phyloP scores from a whole-genome alignment of 2,113 vertebrate species.

The Plestiodon gilberti region DNA sequence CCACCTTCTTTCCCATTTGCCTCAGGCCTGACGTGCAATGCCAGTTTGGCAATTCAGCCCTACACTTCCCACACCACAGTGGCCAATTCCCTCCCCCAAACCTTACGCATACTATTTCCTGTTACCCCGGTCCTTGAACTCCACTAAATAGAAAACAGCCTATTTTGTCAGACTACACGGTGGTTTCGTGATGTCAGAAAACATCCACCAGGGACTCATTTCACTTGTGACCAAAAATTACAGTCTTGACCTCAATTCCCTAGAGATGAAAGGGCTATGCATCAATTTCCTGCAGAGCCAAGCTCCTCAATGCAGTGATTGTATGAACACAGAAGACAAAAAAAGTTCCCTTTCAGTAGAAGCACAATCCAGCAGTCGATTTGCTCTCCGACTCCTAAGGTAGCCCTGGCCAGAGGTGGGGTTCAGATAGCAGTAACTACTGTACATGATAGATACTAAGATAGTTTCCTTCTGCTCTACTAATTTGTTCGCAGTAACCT shows the following conservation, averaged over 20 bases:
- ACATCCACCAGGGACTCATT: constrained; percentile 27
- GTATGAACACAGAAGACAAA: constrained; percentile 39
- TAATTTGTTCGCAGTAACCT: neutral
- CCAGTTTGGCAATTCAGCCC: neutral
- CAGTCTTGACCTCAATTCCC: constrained; percentile 44
- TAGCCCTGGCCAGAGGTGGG: neutral
- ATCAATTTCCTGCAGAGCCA: constrained; percentile 43
- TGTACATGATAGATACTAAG: constrained; percentile 25
- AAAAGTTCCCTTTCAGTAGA: constrained; percentile 55
- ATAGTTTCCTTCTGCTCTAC: neutral
- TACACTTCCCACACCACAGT: neutral
- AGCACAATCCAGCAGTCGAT: constrained; percentile 51
- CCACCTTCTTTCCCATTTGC: neutral
- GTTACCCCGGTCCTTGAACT: neutral
- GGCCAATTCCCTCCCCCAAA: neutral
- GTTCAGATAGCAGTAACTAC: neutral
- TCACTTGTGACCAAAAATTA: constrained; percentile 50
- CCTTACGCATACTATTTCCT: neutral
- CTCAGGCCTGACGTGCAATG: neutral
- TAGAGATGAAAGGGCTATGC: constrained; percentile 38
- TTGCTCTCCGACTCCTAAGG: constrained; percentile 40
- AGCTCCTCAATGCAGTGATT: constrained; percentile 41
- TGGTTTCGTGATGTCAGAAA: neutral
- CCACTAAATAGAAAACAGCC: constrained; percentile 27
- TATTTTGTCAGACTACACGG: neutral